Evolutionary conservation across 2,888 invertebrate species (phyloP), one percentile per base, ranked within the genome.

Genomic region (Drosophila mettleri): DNA sequence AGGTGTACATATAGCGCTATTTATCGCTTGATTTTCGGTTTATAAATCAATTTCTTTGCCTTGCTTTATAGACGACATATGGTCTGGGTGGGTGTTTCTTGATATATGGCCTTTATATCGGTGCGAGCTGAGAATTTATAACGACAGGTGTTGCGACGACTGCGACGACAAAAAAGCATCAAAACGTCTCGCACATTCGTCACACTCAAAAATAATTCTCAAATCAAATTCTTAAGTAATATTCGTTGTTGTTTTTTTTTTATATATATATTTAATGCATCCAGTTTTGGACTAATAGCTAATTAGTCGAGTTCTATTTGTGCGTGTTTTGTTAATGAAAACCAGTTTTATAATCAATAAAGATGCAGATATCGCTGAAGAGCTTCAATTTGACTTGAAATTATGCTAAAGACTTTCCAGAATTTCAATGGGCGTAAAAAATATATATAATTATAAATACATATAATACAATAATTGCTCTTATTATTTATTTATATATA

Each of bases 81-180:
- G 31, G 20, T 8, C 22, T 34, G 46, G 55, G 67, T 74, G 58
- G 60, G 61, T 69, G 75, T 58, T 16, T 16, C 24, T 29, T 73
- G 74, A 78, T 85, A 86, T 82, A 79, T 81, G 71, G 71, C 39
- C 49, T 27, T 48, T 53, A 61, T 66, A 71, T 74, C 69, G 77
- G 46, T 36, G 58, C 22, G 41, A 65, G 55, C 33, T 29, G 43
- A 49, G 43, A 78, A 83, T 83, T 83, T 83, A 83, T 85, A 78
- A 74, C 86, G 83, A 86, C 83, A 83, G 83, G 77, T 86, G 81
- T 71, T 3, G 31, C 53, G 14, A 16, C 59, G 18, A 29, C 3
- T 36, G 38, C 46, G 49, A 41, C 48, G 31, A 31, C 36, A 46
- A 61, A 41, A 36, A 39, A 39, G 31, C 67, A 67, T 43, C 48